Conservation (phyloP, 2,888 invertebrate species). For the Cerastis leucographa region DNA sequence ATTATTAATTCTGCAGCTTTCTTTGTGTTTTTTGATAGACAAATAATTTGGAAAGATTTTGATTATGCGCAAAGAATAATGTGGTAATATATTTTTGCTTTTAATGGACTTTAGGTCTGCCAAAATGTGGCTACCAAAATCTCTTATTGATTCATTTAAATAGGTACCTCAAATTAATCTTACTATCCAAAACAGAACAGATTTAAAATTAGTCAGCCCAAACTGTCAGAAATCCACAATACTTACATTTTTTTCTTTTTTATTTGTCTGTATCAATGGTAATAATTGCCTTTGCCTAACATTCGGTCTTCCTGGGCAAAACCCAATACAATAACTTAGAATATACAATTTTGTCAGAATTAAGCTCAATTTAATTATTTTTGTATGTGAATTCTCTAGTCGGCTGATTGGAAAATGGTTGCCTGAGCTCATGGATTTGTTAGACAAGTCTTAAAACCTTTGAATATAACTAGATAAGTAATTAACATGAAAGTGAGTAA, state of each 20-base stretch:
- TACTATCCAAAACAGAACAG: neutral
- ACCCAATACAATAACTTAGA: neutral
- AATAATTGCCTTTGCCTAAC: neutral
- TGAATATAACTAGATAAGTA: neutral
- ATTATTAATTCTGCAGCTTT: conserved; percentile 93
- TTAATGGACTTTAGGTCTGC: neutral
- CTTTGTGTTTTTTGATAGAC: conserved; percentile 94
- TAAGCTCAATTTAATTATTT: conserved; percentile 5
- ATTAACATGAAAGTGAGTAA: neutral
- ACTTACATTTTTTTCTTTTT: neutral
- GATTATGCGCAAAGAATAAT: conserved; percentile 95
- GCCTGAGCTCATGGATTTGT: conserved; percentile 11
- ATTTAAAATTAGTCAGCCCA: neutral
- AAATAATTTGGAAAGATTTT: conserved; percentile 94
- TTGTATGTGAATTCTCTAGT: conserved; percentile 45
- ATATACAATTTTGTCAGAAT: neutral
- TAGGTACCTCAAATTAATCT: neutral
- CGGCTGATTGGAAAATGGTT: neutral
- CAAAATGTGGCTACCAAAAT: neutral
- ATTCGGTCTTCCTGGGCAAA: neutral
- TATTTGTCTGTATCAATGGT: neutral
- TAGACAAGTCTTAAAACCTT: conserved; percentile 8
- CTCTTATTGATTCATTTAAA: neutral
- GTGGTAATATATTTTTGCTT: conserved; percentile 91
- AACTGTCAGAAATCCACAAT: neutral